These are phyloP conservation scores for Dynastes maya DNA, from an alignment of 2,888 invertebrate genomes.

Conservation along the genomic window DNA sequence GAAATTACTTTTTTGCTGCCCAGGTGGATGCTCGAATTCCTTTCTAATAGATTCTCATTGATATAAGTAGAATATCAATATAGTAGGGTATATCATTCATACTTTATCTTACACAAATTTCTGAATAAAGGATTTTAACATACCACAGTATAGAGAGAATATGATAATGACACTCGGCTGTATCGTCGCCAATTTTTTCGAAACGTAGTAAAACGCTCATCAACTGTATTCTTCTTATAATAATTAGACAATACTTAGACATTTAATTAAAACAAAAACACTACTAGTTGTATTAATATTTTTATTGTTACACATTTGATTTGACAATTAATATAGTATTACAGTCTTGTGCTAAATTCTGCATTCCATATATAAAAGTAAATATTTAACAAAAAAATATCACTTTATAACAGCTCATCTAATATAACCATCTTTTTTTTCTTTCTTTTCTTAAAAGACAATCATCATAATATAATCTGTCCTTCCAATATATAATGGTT, in stretches of 20 bases:
- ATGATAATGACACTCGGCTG: no score
- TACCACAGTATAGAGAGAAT: no score
- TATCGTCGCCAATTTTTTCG: no score
- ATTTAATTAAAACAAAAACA: background rate
- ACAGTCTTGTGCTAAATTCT: slow-evolving; percentile 43
- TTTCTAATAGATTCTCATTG: no score
- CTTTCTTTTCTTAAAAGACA: slow-evolving; percentile 27
- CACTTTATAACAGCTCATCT: slow-evolving; percentile 46
- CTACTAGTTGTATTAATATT: slow-evolving; percentile 26
- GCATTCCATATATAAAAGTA: slow-evolving; percentile 39
- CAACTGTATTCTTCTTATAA: no score
- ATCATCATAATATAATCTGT: slow-evolving; percentile 29
- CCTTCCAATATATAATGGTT: slow-evolving; percentile 23
- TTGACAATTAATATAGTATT: slow-evolving; percentile 43
- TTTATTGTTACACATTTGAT: slow-evolving; percentile 44
- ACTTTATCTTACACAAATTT: no score
- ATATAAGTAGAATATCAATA: no score
- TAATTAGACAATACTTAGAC: background rate
- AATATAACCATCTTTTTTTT: slow-evolving; percentile 34
- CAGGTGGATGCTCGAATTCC: no score
- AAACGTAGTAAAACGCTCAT: no score
- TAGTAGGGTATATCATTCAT: no score
- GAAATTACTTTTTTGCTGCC: no score
- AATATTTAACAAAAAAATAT: slow-evolving; percentile 49
- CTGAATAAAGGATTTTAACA: no score